Base-by-base conservation (phyloP, 2,797 vertebrate species). In the Tadarida brasiliensis region DNA sequence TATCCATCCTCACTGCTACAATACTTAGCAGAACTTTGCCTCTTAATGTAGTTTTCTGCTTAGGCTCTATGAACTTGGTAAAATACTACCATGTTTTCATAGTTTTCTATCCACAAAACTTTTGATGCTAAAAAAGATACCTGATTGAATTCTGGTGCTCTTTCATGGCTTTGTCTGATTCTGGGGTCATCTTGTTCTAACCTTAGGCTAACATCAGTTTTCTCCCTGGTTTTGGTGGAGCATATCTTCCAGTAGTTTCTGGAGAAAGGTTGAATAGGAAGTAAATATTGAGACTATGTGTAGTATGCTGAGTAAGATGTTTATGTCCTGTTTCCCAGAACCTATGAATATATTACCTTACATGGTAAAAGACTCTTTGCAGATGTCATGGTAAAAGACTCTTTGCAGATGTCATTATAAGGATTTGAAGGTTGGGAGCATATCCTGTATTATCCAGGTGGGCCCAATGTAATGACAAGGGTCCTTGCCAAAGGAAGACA, bases 61-160 rank as follows among this genome's bases (percentile, higher is more conserved):
- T 93, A 76, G 26, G 5, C 17, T 68, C 15, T 90, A 65, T 91
- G 70, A 83, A 83, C 56, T 80, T 65, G 33, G n/a, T 61, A 47
- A 65, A 81, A 87, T 87, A 71, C 35, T 93, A 39, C 77, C 56
- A 51, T 83, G 35, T 90, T 96, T 94, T 81, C 47, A n/a, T 71
- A 26, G 81, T 92, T 91, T 96, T 91, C 39, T 80, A 16, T 80
- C 73, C 35, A 87, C 11, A 70, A 81, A 87, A 87, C n/a, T 85
- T 57, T 84, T 61, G 57, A 86, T 90, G 26, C 19, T 54, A 39
- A 92, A 85, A 87, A 91, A 76, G 17, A 89, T 39, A 76, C 39
- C 33, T 91, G 47, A 76, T 76, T 76, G 33, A 91, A 70, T 92
- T 89, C 78, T 70, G 4, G 82, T 80, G 10, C 20, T 68, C 24